Percentiles rank a stretch among this genome's conserved stretches.
These are phyloP conservation scores for Abscondita cerata DNA, from an alignment of 2,888 invertebrate species.

Conservation along the genomic window DNA sequence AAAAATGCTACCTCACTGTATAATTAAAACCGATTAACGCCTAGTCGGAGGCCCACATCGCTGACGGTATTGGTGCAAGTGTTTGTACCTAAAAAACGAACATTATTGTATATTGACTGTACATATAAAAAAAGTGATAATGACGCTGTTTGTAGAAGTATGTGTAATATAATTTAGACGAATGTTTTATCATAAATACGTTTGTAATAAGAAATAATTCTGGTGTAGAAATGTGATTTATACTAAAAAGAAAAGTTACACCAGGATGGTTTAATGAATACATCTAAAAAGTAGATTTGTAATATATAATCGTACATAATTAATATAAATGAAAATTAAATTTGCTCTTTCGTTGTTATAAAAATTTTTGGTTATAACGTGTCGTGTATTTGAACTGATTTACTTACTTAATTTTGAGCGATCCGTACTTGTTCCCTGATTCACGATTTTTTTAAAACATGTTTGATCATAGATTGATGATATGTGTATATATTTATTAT, in stretches of 20 bases:
- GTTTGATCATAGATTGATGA: constrained; percentile 47
- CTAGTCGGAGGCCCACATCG: constrained; percentile 39
- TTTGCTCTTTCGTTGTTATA: constrained; percentile 51
- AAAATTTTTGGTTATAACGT: constrained; percentile 49
- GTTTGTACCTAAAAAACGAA: constrained; percentile 45
- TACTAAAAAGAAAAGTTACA: constrained; percentile 47
- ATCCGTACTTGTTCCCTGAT: constrained; percentile 49
- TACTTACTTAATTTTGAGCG: constrained; percentile 36
- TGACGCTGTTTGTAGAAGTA: constrained; percentile 48
- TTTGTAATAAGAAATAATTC: constrained; percentile 45
- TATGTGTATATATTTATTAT: constrained; percentile 59
- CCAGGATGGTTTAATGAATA: constrained; percentile 54
- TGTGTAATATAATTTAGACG: constrained; percentile 53
- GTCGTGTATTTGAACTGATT: constrained; percentile 51
- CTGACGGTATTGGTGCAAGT: constrained; percentile 40
- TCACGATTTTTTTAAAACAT: constrained; percentile 42
- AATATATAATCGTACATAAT: constrained; percentile 54
- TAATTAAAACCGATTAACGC: constrained; percentile 31
- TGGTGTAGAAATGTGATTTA: constrained; percentile 47
- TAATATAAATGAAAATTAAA: constrained; percentile 30
- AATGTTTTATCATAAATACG: constrained; percentile 37
- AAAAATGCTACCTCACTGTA: constrained; percentile 44
- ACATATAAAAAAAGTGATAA: constrained; percentile 53
- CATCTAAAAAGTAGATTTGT: constrained; percentile 56
- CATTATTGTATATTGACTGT: constrained; percentile 41